Conservation (phyloP, 64 coral and sea anemone genomes). For the Montipora efflorescens region DNA sequence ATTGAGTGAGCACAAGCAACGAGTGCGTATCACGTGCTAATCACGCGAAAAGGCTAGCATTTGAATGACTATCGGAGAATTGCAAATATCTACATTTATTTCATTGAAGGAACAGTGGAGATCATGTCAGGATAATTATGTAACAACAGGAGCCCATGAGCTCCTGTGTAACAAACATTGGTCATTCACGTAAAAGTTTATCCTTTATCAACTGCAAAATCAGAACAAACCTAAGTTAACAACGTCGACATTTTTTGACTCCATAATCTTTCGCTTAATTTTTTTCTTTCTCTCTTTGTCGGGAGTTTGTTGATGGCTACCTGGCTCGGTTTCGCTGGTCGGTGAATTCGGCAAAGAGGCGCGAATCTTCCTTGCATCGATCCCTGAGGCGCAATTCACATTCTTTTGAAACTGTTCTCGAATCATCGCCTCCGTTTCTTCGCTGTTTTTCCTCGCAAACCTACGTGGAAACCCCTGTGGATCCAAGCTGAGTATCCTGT, state of each 20-base stretch:
- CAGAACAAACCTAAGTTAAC: conserved; percentile 67
- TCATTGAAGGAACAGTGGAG: too few relatives aligned
- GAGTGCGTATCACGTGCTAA: too few relatives aligned
- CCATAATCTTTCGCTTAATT: conserved; percentile 52
- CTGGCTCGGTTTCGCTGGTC: background rate
- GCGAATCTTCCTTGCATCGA: conserved; percentile 25
- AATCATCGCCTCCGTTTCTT: conserved; percentile 18
- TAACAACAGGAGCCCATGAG: too few relatives aligned
- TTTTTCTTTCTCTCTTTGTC: conserved; percentile 26
- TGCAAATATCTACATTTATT: too few relatives aligned
- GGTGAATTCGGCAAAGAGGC: conserved; percentile 27
- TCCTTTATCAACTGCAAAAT: background rate
- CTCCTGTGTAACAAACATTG: too few relatives aligned
- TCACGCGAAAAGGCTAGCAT: too few relatives aligned
- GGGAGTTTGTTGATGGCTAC: background rate
- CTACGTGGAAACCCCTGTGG: conserved; percentile 15
- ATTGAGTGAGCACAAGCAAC: too few relatives aligned
- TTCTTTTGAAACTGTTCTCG: conserved; percentile 40
- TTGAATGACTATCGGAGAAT: too few relatives aligned
- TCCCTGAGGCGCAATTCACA: background rate
- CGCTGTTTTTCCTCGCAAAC: background rate
- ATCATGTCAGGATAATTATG: too few relatives aligned
- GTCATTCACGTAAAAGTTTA: background rate
- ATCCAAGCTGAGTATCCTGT: conserved; percentile 11
- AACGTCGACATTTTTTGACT: conserved; percentile 62